Conservation (phyloP, 2,113 vertebrate genomes). For the Cephalophus harveyi region DNA sequence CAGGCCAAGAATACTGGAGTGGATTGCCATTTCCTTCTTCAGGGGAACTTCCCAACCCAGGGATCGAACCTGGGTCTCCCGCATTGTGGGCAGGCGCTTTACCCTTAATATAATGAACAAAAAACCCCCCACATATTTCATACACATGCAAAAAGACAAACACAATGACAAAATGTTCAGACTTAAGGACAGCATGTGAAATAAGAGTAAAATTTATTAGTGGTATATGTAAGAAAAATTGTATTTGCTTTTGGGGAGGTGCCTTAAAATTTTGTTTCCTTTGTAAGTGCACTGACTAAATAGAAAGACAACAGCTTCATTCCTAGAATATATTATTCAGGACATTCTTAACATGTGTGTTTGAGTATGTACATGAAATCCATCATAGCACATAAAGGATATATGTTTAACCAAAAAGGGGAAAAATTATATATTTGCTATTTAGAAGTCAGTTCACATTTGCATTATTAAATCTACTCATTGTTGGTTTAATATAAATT, state of each 20-base stretch:
- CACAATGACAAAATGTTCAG: neutral
- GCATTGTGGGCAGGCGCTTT: too few relatives aligned
- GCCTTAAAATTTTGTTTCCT: neutral
- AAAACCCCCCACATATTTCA: neutral
- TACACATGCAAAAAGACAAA: neutral
- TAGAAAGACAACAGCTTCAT: neutral
- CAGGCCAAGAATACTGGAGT: too few relatives aligned
- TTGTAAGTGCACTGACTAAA: neutral
- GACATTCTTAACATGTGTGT: neutral
- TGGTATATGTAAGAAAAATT: neutral
- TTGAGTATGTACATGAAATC: neutral
- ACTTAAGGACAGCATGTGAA: conserved; percentile 20
- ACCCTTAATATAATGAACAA: neutral
- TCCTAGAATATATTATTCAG: conserved; percentile 9
- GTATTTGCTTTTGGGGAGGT: neutral
- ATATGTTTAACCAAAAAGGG: conserved; percentile 16
- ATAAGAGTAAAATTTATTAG: neutral
- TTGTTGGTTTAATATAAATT: neutral
- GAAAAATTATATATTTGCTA: neutral
- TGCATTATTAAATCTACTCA: conserved; percentile 16
- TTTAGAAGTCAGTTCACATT: conserved; percentile 12
- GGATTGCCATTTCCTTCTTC: too few relatives aligned
- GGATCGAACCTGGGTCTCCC: too few relatives aligned
- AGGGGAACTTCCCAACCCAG: too few relatives aligned
- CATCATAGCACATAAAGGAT: neutral